A percentile compares a stretch with the other conserved stretches of the same genome.
Conservation (phyloP, 2,113 vertebrate genomes). For the Eleginops maclovinus region DNA sequence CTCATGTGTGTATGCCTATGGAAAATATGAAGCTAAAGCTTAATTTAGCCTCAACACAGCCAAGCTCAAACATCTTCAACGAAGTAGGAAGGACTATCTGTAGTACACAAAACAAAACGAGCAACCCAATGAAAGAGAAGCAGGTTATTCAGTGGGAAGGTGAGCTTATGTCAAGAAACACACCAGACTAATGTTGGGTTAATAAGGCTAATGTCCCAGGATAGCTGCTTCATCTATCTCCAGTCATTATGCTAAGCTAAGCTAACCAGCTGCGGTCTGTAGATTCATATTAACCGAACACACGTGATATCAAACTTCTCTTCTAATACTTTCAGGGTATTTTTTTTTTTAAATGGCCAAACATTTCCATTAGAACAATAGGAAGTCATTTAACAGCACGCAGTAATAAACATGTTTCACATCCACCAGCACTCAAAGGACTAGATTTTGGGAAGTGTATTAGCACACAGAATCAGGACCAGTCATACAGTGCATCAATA, state of each 20-base stretch:
- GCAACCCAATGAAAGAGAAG: too few relatives aligned
- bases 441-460: slow-evolving; percentile 10
- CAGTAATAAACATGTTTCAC: neutral
- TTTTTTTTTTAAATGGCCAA: neutral
- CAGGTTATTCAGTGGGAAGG: too few relatives aligned
- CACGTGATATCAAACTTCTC: neutral
- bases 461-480: neutral
- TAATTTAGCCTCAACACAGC: neutral
- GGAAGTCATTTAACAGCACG: neutral
- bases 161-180: too few relatives aligned
- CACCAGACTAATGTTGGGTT: too few relatives aligned
- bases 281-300: neutral
- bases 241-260: neutral
- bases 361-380: neutral
- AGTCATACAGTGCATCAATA: slow-evolving; percentile 12
- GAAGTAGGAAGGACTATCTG: too few relatives aligned
- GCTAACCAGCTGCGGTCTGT: neutral
- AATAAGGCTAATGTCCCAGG: too few relatives aligned
- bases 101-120: too few relatives aligned
- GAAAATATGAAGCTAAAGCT: neutral
- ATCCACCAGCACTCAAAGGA: neutral
- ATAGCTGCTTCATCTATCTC: too few relatives aligned
- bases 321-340: too few relatives aligned
- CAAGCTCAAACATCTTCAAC: too few relatives aligned
- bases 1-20: too few relatives aligned